These are phyloP conservation scores for Catostomus latipinnis DNA, from an alignment of 2,797 vertebrate species.

Conservation along the genomic window DNA sequence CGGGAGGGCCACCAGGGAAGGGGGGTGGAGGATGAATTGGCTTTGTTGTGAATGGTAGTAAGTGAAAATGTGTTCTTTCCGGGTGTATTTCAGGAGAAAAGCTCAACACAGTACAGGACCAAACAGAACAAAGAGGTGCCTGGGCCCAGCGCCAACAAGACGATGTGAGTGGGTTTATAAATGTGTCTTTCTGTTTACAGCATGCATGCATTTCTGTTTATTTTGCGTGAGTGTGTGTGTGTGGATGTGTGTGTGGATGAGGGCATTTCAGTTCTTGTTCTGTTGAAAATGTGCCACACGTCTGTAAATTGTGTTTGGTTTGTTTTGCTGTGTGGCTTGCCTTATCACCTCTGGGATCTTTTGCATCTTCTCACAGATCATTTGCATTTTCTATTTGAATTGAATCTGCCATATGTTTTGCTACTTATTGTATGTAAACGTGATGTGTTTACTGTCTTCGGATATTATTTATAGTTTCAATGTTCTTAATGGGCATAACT, in stretches of 20 bases:
- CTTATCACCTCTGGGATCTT: conserved; percentile 6
- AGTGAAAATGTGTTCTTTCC: conserved; percentile 23
- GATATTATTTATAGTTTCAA: neutral
- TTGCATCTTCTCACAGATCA: neutral
- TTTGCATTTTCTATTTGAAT: conserved; percentile 1
- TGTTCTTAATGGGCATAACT: neutral
- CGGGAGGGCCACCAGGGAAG: neutral
- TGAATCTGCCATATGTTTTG: conserved; percentile 9
- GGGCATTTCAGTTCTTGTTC: conserved; percentile 26
- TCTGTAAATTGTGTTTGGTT: conserved; percentile 20
- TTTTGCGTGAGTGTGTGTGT: conserved; percentile 30
- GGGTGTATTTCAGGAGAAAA: conserved; percentile 90
- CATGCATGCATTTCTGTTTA: conserved; percentile 35
- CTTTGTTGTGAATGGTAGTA: conserved; percentile 17
- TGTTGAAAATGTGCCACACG: conserved; percentile 8
- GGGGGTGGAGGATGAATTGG: conserved; percentile 27
- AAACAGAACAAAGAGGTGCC: conserved; percentile 78
- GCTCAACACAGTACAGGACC: conserved; percentile 82
- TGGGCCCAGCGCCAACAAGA: conserved; percentile 73
- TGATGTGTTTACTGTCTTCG: neutral
- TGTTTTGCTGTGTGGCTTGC: conserved; percentile 6
- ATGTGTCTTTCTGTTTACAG: conserved; percentile 14
- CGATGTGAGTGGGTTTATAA: conserved; percentile 72
- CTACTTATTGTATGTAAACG: conserved; percentile 27
- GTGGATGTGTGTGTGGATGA: conserved; percentile 1